Base-by-base conservation (phyloP, 2,888 invertebrate genomes). In the Leptothorax acervorum region DNA sequence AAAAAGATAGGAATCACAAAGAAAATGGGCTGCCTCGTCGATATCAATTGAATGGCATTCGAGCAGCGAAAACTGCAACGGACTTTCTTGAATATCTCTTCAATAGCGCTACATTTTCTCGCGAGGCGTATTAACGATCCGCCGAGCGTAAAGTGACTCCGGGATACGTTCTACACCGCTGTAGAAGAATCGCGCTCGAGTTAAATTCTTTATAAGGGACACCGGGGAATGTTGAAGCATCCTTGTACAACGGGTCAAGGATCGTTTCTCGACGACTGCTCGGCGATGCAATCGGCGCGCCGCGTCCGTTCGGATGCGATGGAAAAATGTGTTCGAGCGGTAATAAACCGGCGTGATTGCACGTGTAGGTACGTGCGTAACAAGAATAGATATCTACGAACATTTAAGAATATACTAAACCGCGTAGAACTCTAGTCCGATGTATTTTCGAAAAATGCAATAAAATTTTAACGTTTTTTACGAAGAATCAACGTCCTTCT, bases 171-270 rank as follows among this genome's bases (percentile, higher is more conserved):
- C 60, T 39, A 6, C 73, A 60, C 35, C 73, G 71, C 45, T n/a
- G 35, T 45, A 18, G 79, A 71, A 23, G 73, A 81, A 81, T 81
- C 60, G 73, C 60, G 73, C 48, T 3, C 39, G 79, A 60, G 79
- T 62, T 81, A 81, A 81, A 81, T 81, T 81, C 79, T 81, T 81
- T 71, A 81, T 71, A 81, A 71, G 73, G 71, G 60, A 81, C 79
- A 71, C 73, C 73, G 28, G 48, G 45, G 73, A 75, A 57, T 55
- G 74, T 15, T 55, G 60, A 45, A 35, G 81, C 60, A 83, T 79
- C 45, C 68, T 63, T 53, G 66, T 66, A 35, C 68, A 28, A 15
- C 79, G 66, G 83, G 85, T 89, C 87, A 86, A 84, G 88, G 81
- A 84, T 82, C 68, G 73, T 71, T 78, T 63, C 81, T 81, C 81